Evolutionary conservation across 2,797 vertebrate species (phyloP), one percentile per base, ranked within the genome.

Genomic region (Otolemur crassicaudatus): DNA sequence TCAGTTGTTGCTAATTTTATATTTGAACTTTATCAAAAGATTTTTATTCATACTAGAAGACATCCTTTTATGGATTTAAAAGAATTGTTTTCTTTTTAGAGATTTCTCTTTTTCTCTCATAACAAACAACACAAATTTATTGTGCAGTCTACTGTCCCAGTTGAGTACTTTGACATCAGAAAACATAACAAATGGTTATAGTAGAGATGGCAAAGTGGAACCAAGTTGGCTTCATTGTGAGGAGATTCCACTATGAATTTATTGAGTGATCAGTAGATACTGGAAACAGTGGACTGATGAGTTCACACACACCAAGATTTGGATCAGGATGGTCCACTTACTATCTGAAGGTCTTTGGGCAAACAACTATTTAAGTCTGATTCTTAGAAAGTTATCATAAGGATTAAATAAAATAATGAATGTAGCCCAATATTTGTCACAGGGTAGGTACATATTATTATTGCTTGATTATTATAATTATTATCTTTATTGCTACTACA

Each of bases 51-150:
- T 8, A 37, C 79, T 83, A 61, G 12, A 96, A 91, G 37, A 22
- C n/a, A 88, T 72, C 63, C 95, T 70, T 91, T 91, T 46, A 93
- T 94, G 16, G 23, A 43, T 92, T 96, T 89, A 69, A 85, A 95
- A 81, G 83, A 93, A 40, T 27, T 31, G 1, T 75, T 93, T 90
- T 86, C 17, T 77, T 91, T 88, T 53, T 85, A 76, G 31, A 95
- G 37, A 16, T 93, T 72, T 96, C 20, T 70, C 37, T 70, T 94
- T 79, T 80, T 14, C 14, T 20, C 20, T 46, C 37, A 58, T 85
- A 69, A 85, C 11, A 72, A 92, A 73, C 79, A 79, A 49, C 13
- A 25, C 92, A 60, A 56, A 83, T 69, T 94, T 96, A 70, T 87
- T 93, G 70, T 81, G 72, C 65, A 90, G 61, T 49, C 84, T 79